phyloP scores from a whole-genome alignment of 2,113 vertebrate species.

The Benthochromis sp. region DNA sequence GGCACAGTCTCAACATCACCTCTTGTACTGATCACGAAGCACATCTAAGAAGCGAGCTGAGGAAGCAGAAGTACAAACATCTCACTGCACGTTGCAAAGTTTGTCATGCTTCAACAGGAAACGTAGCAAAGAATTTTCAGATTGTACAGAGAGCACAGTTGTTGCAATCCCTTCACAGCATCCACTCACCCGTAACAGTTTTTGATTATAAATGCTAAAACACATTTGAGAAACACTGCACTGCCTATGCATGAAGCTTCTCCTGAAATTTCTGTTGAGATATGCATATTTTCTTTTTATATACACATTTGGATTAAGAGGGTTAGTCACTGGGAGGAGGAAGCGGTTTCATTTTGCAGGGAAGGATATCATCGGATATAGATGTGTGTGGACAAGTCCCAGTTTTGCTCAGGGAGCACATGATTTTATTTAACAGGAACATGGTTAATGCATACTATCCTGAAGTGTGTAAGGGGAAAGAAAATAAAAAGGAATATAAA shows the following conservation, averaged over 20 bases:
- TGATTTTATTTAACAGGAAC: neutral
- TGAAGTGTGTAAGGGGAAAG: neutral
- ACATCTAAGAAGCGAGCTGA: slow-evolving; percentile 25
- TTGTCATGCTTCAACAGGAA: slow-evolving; percentile 38
- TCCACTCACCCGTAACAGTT: neutral
- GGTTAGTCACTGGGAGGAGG: neutral
- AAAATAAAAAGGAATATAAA: neutral
- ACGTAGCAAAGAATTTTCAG: neutral
- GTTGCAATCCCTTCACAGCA: slow-evolving; percentile 29
- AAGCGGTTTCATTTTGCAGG: neutral
- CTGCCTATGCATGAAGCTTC: neutral
- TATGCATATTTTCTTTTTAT: neutral
- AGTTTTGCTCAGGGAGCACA: neutral
- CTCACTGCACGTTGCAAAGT: slow-evolving; percentile 26
- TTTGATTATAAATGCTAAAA: slow-evolving; percentile 62
- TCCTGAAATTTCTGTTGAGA: neutral
- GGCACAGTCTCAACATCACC: slow-evolving; percentile 44
- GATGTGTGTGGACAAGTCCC: neutral
- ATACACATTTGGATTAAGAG: neutral
- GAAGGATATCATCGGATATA: neutral
- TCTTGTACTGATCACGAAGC: slow-evolving; percentile 6
- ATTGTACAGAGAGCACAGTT: neutral
- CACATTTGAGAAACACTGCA: slow-evolving; percentile 59
- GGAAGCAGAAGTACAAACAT: slow-evolving; percentile 24
- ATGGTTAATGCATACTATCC: neutral